Conservation (phyloP, 2,113 vertebrate species). For the Chamaetylas fuelleborni region DNA sequence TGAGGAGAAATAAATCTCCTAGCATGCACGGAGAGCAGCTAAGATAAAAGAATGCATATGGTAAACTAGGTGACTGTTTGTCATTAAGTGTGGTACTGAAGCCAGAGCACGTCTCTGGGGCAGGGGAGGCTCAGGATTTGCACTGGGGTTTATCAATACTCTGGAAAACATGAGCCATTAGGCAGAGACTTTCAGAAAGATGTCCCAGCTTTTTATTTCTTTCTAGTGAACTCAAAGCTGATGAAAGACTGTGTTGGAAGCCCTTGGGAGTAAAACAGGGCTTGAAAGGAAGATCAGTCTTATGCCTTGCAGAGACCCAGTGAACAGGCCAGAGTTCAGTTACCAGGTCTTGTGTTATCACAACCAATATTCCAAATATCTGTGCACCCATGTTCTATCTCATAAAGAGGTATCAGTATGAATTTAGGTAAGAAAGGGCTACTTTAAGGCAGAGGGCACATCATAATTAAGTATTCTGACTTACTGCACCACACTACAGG, state of each 20-base stretch:
- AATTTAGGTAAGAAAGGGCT: neutral
- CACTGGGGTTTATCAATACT: neutral
- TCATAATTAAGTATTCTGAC: neutral
- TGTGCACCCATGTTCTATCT: neutral
- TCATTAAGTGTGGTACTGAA: conserved; percentile 26
- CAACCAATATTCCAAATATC: neutral
- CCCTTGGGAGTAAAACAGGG: neutral
- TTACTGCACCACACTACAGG: neutral
- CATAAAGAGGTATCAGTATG: neutral
- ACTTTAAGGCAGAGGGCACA: neutral
- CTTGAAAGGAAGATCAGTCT: neutral
- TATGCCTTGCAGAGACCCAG: neutral
- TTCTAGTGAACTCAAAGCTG: neutral
- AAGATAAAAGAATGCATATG: conserved; percentile 55
- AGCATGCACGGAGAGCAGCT: conserved; percentile 25
- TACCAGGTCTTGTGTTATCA: neutral
- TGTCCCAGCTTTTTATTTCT: neutral
- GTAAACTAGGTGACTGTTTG: conserved; percentile 52
- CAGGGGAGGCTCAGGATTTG: neutral
- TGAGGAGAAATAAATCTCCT: conserved; percentile 42
- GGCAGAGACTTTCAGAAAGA: neutral
- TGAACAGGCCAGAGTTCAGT: neutral
- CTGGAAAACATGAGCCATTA: neutral
- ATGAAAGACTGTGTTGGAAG: neutral
- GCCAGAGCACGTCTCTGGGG: conserved; percentile 32